Evolutionary conservation across 2,797 vertebrate species (phyloP), one percentile per base, ranked within the genome.

Genomic region (Remorina albescens): DNA sequence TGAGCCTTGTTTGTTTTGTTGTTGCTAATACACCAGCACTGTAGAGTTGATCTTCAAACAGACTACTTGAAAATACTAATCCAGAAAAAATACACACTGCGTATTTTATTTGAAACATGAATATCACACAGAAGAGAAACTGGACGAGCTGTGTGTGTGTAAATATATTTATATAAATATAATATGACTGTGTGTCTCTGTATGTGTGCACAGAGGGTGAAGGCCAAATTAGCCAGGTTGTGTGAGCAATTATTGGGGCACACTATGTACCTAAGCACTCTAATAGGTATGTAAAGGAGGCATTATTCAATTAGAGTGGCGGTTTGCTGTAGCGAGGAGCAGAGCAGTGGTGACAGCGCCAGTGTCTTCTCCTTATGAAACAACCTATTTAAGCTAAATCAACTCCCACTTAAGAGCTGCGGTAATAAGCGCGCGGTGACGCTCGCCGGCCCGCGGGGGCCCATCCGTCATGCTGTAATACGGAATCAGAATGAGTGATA

Each of bases 371-470:
- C 95, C 95, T 91, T 95, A 93, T 95, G 95, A 95, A 97, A 97
- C 96, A 96, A 95, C 95, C 95, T 95, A 95, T 96, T 97, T 96
- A 96, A 97, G 95, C 95, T 95, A 96, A 97, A 97, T 96, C 96
- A 96, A 93, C 95, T 96, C 94, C 95, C 96, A 95, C 95, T 97
- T 96, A 97, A 97, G 95, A 96, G 94, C 90, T 90, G 90, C 92
- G 87, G 94, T 96, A 96, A 96, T 96, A 96, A 97, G 95, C 95
- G 93, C 92, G 82, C 78, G 91, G 88, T 88, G 94, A 94, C 92
- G 92, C 93, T 92, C 88, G 78, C 88, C 93, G 92, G 94, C 95
- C 96, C 95, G 95, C 94, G 94, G 96, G 96, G 94, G 91, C 83
- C 95, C 96, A 97, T 97, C 97, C 96, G 94, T 98, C 96, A 96